These are phyloP conservation scores for Meteorus colon DNA, from an alignment of 2,888 invertebrate species.

Conservation along the genomic window DNA sequence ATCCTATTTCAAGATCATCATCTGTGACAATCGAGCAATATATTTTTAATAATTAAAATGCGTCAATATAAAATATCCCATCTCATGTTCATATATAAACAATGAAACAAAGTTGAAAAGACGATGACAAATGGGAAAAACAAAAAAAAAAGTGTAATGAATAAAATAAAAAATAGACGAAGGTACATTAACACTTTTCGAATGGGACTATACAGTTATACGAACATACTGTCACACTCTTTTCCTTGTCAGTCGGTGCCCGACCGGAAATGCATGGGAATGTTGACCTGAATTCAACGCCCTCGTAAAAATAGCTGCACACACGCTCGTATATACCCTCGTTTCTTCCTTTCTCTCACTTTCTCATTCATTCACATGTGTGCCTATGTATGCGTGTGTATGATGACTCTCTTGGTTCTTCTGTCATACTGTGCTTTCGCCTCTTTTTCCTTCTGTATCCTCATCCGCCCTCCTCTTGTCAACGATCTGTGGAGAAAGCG, in stretches of 20 bases:
- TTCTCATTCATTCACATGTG: background rate
- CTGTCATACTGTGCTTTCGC: background rate
- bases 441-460: background rate
- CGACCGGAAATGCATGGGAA: conserved; percentile 57
- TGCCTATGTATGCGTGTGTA: background rate
- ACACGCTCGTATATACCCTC: conserved; percentile 53
- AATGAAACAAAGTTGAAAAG: background rate
- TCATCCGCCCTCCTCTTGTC: conserved; percentile 23
- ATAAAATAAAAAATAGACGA: conserved; percentile 17
- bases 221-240: conserved; percentile 19
- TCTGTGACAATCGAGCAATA: too few species aligned
- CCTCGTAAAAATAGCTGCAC: conserved; percentile 59
- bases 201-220: conserved; percentile 17
- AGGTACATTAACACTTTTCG: background rate
- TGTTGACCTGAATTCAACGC: conserved; percentile 61
- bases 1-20: too few species aligned
- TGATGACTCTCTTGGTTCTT: background rate
- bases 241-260: conserved; percentile 25
- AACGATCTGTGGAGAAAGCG: conserved; percentile 18
- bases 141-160: conserved; percentile 22
- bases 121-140: background rate
- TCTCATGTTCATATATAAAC: background rate
- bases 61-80: too few species aligned
- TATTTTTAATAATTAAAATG: too few species aligned
- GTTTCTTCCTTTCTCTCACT: conserved; percentile 24